Base-by-base conservation (phyloP, 2,888 invertebrate species). In the Timandra comae region DNA sequence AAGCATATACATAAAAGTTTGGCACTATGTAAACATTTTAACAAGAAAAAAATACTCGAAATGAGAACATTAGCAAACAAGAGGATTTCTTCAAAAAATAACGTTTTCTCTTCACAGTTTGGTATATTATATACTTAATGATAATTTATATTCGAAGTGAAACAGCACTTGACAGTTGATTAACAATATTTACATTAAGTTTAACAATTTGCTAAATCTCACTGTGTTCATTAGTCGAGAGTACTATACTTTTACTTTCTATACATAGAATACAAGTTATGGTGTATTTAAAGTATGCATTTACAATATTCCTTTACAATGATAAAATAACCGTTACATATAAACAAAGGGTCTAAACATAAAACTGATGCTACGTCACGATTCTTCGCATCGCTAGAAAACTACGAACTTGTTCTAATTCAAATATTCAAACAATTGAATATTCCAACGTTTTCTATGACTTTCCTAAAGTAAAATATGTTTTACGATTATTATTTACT, bases 181-280 rank as follows among this genome's bases (percentile, higher is more conserved):
- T 71, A 77, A 78, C 75, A 73, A 77, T 81, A 81, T 80, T 77
- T 81, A 81, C 79, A 80, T 11, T 6, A 65, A 66, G 63, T 62
- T 67, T 66, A 76, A 77, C 72, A 76, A 70, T 57, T 63, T 54
- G 50, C 52, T 68, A 68, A 47, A 56, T 62, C 56, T 62, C 66
- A 61, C 53, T 62, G 54, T 47, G 59, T 56, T 61, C 52, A n/a
- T n/a, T n/a, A n/a, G 38, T 35, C 30, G 30, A 25, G 29, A 39
- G 25, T 35, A 45, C 46, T 38, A 44, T 32, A 43, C n/a, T n/a
- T n/a, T n/a, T n/a, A n/a, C 35, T 34, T 12, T 21, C 20, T 30
- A 30, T 8, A 24, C 24, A 24, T 24, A 10, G 10, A 24, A 24
- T 24, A 3, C 6, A 12, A 27, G 12, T 7, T 27, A 27, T 4